These are phyloP conservation scores for Odontothrips loti DNA, from an alignment of 2,888 invertebrate species.

Conservation along the genomic window DNA sequence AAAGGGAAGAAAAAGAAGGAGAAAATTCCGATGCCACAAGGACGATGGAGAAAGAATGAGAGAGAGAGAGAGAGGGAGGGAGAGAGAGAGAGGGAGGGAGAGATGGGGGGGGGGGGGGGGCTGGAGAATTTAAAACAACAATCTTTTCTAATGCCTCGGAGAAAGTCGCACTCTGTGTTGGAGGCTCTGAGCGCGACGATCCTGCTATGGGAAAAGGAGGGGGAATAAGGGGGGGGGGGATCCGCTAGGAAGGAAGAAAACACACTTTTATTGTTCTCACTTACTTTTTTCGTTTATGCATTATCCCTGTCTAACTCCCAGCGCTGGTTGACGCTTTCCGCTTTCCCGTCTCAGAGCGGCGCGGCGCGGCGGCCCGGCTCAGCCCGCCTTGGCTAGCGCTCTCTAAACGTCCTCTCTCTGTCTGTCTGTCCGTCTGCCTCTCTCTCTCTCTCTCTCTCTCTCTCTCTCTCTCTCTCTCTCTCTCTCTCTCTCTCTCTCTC, in stretches of 20 bases:
- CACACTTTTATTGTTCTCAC: slow-evolving; percentile 20
- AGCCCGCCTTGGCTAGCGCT: not conserved
- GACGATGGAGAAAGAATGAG: not conserved
- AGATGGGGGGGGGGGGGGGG: not conserved
- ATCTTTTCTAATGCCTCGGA: not conserved
- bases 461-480: slow-evolving; percentile 29
- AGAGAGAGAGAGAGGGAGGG: not conserved
- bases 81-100: not conserved
- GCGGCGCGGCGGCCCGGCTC: too few relatives aligned
- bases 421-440: slow-evolving; percentile 28
- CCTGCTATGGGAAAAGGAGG: not conserved
- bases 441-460: slow-evolving; percentile 30
- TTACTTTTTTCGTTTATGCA: slow-evolving; percentile 18
- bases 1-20: not conserved
- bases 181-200: not conserved
- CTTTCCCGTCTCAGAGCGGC: not conserved
- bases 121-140: slow-evolving; percentile 3
- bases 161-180: slow-evolving; percentile 1
- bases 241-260: slow-evolving; percentile 22
- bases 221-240: not conserved
- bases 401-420: slow-evolving; percentile 28
- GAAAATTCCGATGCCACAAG: too few relatives aligned
- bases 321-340: not conserved
- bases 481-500: slow-evolving; percentile 28
- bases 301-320: slow-evolving; percentile 11